Conservation (phyloP, 37 sponge, comb jelly and placozoan species). For the Bolinopsis microptera region DNA sequence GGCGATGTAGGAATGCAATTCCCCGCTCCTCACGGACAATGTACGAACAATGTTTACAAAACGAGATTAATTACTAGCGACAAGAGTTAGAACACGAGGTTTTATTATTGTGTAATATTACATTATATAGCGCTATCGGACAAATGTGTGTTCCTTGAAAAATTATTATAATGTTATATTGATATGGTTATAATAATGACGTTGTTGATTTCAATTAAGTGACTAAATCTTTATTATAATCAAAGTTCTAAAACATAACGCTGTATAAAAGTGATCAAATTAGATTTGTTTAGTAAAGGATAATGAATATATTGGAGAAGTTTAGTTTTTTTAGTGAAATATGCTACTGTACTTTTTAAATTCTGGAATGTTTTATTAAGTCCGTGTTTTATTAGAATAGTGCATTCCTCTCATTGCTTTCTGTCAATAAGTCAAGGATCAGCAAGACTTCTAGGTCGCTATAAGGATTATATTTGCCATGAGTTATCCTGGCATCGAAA, state of each 20-base stretch:
- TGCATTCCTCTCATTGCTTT: too few species aligned
- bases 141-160: background rate
- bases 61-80: too few species aligned
- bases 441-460: too few species aligned
- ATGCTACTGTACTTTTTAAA: background rate
- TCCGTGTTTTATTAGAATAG: background rate
- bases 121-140: too few species aligned
- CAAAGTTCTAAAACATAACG: background rate
- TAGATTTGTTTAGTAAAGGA: background rate
- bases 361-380: constrained; percentile 64
- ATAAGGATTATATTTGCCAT: too few species aligned
- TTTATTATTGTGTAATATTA: too few species aligned
- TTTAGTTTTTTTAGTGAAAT: background rate
- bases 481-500: too few species aligned
- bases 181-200: background rate
- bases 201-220: background rate
- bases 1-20: too few species aligned
- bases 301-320: background rate
- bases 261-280: background rate
- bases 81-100: too few species aligned
- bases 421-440: too few species aligned
- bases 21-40: too few species aligned
- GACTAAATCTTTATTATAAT: background rate
- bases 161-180: background rate
- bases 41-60: background rate